A percentile compares a stretch with the other conserved stretches of the same genome.
Conservation (phyloP, 2,113 vertebrate species). For the Neolamprologus brichardi region DNA sequence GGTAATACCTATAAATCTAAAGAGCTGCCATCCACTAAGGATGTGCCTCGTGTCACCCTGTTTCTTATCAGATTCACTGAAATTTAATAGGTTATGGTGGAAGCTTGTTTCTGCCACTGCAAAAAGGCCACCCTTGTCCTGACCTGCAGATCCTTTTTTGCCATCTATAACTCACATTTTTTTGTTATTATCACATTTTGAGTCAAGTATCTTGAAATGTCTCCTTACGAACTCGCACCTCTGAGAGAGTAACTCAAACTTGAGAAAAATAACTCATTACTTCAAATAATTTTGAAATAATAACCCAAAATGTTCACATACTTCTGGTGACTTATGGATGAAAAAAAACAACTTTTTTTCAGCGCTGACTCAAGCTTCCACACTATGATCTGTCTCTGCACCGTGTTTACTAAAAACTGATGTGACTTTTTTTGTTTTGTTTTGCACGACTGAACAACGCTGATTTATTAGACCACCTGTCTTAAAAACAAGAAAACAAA, state of each 20-base stretch:
- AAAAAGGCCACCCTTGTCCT: neutral
- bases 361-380: fast-evolving
- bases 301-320: neutral
- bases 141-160: neutral
- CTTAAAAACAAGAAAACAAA: neutral
- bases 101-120: neutral
- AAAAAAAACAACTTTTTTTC: fast-evolving
- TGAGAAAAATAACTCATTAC: neutral
- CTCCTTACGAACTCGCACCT: neutral
- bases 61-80: neutral
- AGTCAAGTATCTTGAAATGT: neutral
- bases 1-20: neutral
- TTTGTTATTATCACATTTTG: neutral
- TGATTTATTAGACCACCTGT: neutral
- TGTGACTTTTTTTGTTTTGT: neutral
- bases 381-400: neutral
- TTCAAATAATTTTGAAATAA: neutral
- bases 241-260: neutral
- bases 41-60: neutral
- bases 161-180: neutral
- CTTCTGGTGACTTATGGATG: neutral
- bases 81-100: neutral
- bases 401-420: neutral
- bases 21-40: fast-evolving
- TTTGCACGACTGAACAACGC: neutral